Percentiles rank a stretch among this genome's conserved stretches.
phyloP scores from a whole-genome alignment of 2,797 vertebrate species.

The Pantherophis vulpinus region DNA sequence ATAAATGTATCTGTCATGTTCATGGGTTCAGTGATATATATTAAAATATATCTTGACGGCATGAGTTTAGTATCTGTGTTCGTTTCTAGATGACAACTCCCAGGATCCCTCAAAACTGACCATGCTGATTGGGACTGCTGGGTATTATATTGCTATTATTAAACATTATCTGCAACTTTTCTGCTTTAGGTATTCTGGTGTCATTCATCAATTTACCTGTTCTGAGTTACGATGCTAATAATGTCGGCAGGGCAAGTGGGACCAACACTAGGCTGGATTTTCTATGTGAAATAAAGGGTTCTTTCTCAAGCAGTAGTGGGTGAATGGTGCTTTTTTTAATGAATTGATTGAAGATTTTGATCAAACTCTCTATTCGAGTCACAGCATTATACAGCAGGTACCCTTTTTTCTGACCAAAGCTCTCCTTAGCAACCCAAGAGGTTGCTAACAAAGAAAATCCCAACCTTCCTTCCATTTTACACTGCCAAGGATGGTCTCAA shows the following conservation, averaged over 20 bases:
- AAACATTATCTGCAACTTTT: not conserved
- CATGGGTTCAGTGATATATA: not conserved
- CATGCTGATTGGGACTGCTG: not conserved
- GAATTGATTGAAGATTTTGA: not conserved
- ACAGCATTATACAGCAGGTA: not conserved
- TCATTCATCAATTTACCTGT: not conserved
- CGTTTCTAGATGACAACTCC: not conserved
- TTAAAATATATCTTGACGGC: not conserved
- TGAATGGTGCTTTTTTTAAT: not conserved
- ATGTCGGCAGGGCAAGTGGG: not conserved
- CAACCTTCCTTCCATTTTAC: not conserved
- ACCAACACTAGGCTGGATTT: not conserved
- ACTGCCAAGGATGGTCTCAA: not conserved
- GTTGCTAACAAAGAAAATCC: not conserved
- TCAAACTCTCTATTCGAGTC: not conserved
- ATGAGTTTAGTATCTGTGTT: not conserved
- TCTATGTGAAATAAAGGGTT: not conserved
- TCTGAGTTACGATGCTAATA: not conserved
- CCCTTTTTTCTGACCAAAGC: not conserved
- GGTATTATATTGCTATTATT: not conserved
- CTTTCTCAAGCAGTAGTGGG: not conserved
- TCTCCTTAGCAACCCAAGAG: not conserved
- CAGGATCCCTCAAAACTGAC: not conserved
- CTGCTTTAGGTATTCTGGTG: not conserved
- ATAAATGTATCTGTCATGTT: not conserved